Evolutionary conservation across 2,888 invertebrate species (phyloP).

Genomic region (Candidula unifasciata): DNA sequence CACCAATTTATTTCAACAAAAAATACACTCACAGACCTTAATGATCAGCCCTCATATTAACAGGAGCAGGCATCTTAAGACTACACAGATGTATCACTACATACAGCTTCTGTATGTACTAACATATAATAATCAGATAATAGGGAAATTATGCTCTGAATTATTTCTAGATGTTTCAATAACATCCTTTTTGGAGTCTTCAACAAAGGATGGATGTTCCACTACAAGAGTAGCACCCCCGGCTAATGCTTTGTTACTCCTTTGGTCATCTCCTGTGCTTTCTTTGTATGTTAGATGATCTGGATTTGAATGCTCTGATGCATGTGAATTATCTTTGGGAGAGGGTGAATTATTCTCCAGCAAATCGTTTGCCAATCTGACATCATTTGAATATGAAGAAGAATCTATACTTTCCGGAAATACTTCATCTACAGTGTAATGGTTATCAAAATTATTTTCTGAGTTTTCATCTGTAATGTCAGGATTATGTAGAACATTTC

Average conservation of each 20-base stretch:
- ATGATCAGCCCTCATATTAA: too few relatives aligned
- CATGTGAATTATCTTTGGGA: not conserved
- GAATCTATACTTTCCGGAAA: not conserved
- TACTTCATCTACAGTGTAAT: not conserved
- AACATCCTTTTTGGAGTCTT: not conserved
- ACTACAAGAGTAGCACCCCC: not conserved
- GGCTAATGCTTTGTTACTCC: not conserved
- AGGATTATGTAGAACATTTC: not conserved
- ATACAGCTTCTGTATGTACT: not conserved
- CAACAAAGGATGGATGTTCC: not conserved
- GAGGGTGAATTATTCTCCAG: not conserved
- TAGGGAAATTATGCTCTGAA: not conserved
- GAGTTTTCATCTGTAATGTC: not conserved
- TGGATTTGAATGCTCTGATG: not conserved
- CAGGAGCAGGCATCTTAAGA: too few relatives aligned
- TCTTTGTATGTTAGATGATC: not conserved
- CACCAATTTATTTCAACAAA: too few relatives aligned
- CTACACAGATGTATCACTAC: too few relatives aligned
- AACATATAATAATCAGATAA: not conserved
- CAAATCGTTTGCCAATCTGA: not conserved
- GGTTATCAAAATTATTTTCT: not conserved
- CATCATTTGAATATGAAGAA: not conserved
- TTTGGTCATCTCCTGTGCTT: not conserved
- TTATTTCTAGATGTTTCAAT: not conserved
- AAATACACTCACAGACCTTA: too few relatives aligned